Percentiles rank a stretch among this genome's conserved stretches.
Conservation (phyloP, 2,113 vertebrate species). For the Takifugu flavidus region DNA sequence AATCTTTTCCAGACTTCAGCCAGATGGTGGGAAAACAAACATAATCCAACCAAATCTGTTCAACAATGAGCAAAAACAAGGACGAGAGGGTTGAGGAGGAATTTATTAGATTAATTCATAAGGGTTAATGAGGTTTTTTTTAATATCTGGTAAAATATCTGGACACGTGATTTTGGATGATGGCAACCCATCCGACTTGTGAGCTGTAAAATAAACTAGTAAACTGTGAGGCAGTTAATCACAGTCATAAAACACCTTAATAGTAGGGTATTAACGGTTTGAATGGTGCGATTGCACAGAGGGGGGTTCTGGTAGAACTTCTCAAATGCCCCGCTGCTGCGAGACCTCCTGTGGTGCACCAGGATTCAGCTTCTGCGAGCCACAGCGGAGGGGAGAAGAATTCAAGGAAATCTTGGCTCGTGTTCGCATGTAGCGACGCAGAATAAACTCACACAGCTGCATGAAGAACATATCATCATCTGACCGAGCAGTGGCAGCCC, state of each 20-base stretch:
- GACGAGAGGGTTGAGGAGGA: neutral
- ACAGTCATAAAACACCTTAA: constrained; percentile 35
- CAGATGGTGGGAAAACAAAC: constrained; percentile 2
- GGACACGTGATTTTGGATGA: no score
- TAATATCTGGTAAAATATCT: no score
- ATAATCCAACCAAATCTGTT: neutral
- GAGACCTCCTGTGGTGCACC: constrained; percentile 26
- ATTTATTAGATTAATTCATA: no score
- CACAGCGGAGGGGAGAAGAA: neutral
- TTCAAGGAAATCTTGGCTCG: neutral
- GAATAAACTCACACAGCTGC: neutral
- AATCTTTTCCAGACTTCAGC: neutral
- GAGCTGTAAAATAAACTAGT: constrained; percentile 38
- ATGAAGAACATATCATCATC: neutral
- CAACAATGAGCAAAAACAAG: neutral
- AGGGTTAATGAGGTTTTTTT: no score
- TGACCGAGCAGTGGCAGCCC: neutral
- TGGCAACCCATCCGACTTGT: neutral
- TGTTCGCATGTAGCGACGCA: no score
- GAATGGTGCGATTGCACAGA: constrained; percentile 5
- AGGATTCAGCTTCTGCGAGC: neutral
- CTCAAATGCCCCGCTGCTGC: neutral
- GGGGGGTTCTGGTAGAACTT: neutral
- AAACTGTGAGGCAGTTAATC: constrained; percentile 32
- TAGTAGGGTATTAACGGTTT: constrained; percentile 16